Conservation (phyloP, 2,113 vertebrate genomes). For the Brevimyrus niger region DNA sequence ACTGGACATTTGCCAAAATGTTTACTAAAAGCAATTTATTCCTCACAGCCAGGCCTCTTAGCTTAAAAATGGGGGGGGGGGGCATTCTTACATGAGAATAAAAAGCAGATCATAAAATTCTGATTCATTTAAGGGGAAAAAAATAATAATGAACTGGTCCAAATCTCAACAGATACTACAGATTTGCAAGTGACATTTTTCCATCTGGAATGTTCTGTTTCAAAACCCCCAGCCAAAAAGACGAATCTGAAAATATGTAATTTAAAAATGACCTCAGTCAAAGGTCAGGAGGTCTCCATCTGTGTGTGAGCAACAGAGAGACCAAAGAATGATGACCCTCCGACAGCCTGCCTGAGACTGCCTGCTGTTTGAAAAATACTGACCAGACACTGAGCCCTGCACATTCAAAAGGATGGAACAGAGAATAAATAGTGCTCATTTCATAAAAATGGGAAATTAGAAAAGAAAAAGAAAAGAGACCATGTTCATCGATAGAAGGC, state of each 20-base stretch:
- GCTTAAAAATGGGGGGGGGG: constrained; percentile 11
- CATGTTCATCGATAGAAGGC: constrained; percentile 38
- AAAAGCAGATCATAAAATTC: background rate
- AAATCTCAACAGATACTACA: constrained; percentile 9
- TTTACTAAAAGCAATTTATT: constrained; percentile 47
- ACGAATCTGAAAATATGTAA: constrained; percentile 64
- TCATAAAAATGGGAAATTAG: constrained; percentile 67
- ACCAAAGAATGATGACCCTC: constrained; percentile 80
- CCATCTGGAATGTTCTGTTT: constrained; percentile 26
- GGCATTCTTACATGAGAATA: constrained; percentile 27
- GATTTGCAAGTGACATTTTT: constrained; percentile 30
- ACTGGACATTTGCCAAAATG: constrained; percentile 60
- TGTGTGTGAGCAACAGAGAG: constrained; percentile 76
- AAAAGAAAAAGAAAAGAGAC: constrained; percentile 53
- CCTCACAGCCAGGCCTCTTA: constrained; percentile 29
- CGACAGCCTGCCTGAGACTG: constrained; percentile 81
- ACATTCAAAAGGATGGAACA: constrained; percentile 84
- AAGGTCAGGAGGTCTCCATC: constrained; percentile 90
- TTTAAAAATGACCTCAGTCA: constrained; percentile 76
- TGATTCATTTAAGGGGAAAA: constrained; percentile 4
- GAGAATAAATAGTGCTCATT: constrained; percentile 73
- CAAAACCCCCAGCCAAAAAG: constrained; percentile 43
- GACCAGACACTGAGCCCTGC: constrained; percentile 81
- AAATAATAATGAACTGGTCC: background rate
- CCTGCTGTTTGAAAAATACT: constrained; percentile 98